phyloP scores from a whole-genome alignment of 2,113 vertebrate species.

The Corythaeola cristata region DNA sequence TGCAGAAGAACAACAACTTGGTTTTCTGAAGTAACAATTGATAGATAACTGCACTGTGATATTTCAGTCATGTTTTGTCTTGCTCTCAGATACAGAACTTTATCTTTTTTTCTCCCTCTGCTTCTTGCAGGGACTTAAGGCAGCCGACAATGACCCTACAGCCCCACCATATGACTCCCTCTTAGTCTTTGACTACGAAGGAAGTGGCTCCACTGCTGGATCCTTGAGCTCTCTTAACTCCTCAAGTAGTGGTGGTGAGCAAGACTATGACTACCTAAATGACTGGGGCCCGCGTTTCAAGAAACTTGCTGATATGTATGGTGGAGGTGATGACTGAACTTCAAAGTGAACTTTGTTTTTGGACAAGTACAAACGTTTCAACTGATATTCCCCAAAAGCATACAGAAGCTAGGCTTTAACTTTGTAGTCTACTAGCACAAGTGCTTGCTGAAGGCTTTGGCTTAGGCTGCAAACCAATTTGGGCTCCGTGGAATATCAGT shows the following conservation, averaged over 20 bases:
- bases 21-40: not conserved
- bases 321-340: constrained; percentile 92
- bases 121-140: constrained; percentile 89
- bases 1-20: not conserved
- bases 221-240: constrained; percentile 98
- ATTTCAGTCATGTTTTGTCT: not conserved
- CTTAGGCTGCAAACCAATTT: constrained; percentile 86
- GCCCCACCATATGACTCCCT: constrained; percentile 98
- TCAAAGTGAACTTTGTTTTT: constrained; percentile 78
- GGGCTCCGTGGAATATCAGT: constrained; percentile 87
- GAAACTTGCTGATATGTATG: constrained; percentile 99
- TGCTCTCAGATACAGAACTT: not conserved
- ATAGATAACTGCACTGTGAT: not conserved
- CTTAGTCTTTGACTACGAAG: constrained; percentile 97
- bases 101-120: not conserved
- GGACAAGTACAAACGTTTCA: constrained; percentile 90
- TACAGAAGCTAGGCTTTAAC: constrained; percentile 96
- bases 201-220: constrained; percentile 94
- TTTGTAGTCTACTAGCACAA: constrained; percentile 96
- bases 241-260: constrained; percentile 96
- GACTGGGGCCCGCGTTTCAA: constrained; percentile 98
- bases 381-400: constrained; percentile 88
- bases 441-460: constrained; percentile 94
- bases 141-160: constrained; percentile 95
- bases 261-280: constrained; percentile 99